These are phyloP conservation scores for Brachyopa scutellaris DNA, from an alignment of 2,888 invertebrate species.

Conservation along the genomic window DNA sequence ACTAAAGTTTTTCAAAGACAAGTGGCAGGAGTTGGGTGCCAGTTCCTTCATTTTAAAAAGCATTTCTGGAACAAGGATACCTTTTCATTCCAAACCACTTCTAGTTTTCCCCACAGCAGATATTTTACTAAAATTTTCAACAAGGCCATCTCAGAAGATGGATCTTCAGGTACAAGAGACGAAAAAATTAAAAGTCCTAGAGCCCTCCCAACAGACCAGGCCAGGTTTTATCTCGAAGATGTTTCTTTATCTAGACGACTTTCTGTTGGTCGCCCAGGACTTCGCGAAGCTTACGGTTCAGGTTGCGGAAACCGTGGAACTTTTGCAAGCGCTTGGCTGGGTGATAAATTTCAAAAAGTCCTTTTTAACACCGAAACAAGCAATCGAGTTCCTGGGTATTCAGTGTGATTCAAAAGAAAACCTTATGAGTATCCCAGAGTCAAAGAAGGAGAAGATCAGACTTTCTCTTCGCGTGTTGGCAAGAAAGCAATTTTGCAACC, in stretches of 20 bases:
- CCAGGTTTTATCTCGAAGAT: constrained; percentile 8
- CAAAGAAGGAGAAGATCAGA: no score
- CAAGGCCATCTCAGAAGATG: constrained; percentile 1
- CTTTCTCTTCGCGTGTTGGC: neutral
- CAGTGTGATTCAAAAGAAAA: neutral
- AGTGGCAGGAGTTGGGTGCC: neutral
- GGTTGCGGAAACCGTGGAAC: no score
- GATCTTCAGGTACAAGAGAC: neutral
- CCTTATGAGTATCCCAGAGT: no score
- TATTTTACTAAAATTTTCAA: constrained; percentile 4
- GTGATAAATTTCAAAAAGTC: no score
- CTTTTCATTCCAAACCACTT: neutral
- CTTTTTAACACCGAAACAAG: neutral
- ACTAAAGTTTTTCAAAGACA: neutral
- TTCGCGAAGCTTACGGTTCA: no score
- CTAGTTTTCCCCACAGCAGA: neutral
- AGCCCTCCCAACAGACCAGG: neutral
- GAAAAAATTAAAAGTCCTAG: neutral
- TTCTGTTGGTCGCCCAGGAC: no score
- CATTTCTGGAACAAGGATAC: constrained; percentile 10
- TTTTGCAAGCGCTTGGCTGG: no score
- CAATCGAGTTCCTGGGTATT: neutral
- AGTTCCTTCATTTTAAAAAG: constrained; percentile 9
- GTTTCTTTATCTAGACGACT: no score
- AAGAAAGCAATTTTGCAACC: neutral